phyloP scores from a whole-genome alignment of 2,797 vertebrate species.

The Cyclopterus lumpus region DNA sequence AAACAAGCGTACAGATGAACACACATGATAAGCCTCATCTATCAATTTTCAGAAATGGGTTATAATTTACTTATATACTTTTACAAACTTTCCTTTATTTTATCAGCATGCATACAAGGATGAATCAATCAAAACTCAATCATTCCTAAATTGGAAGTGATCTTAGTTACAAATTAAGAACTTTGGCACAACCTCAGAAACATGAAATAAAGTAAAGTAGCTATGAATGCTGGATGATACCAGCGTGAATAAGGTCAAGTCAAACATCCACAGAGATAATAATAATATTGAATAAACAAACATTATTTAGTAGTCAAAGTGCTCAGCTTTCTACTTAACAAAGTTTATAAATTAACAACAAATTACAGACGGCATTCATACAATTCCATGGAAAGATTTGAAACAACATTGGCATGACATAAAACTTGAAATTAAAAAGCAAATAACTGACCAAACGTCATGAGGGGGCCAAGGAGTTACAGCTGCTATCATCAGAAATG shows the following conservation, averaged over 20 bases:
- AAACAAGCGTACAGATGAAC: constrained; percentile 3
- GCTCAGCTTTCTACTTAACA: neutral
- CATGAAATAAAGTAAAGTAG: neutral
- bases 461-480: constrained; percentile 10
- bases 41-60: neutral
- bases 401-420: constrained; percentile 7
- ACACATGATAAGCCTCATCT: neutral
- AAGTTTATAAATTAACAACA: constrained; percentile 18
- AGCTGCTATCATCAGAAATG: constrained; percentile 33
- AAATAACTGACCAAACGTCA: neutral
- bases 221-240: neutral
- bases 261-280: constrained; percentile 1
- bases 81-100: neutral
- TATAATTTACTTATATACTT: neutral
- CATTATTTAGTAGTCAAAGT: constrained; percentile 1
- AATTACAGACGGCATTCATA: constrained; percentile 14
- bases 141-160: neutral
- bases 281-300: constrained; percentile 8
- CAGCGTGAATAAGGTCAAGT: neutral
- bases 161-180: neutral
- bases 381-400: constrained; percentile 6
- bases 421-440: constrained; percentile 2
- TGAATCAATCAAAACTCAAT: neutral
- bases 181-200: neutral
- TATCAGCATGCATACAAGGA: neutral